Conservation (phyloP, 2,888 invertebrate species). For the Zaprionus lineosus region DNA sequence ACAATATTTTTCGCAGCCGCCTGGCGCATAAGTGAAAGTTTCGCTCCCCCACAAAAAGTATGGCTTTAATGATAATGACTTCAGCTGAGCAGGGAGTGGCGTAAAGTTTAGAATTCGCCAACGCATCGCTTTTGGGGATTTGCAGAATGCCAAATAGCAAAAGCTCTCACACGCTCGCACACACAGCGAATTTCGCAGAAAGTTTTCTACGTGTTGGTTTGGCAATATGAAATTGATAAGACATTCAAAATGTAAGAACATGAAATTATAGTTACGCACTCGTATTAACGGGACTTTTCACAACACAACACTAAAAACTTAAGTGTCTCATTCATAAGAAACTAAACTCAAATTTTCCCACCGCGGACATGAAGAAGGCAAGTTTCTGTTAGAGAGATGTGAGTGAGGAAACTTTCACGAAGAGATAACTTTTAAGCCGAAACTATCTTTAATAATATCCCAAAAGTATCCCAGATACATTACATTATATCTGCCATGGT, state of each 20-base stretch:
- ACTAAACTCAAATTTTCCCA: no score
- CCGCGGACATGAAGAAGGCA: no score
- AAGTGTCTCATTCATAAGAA: no score
- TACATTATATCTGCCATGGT: no score
- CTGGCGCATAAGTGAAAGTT: slow-evolving; percentile 61
- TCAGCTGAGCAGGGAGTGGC: slow-evolving; percentile 69
- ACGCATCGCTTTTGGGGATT: slow-evolving; percentile 70
- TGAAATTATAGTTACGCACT: slow-evolving; percentile 1
- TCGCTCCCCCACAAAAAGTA: slow-evolving; percentile 60
- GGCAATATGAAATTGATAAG: slow-evolving; percentile 71
- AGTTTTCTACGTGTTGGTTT: slow-evolving; percentile 67
- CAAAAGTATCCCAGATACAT: no score
- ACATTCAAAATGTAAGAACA: slow-evolving; percentile 18
- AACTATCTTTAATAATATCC: no score
- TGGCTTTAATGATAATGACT: slow-evolving; percentile 76
- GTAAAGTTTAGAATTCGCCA: slow-evolving; percentile 72
- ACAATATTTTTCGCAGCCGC: slow-evolving; percentile 63
- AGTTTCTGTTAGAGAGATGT: no score
- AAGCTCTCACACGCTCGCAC: slow-evolving; percentile 29
- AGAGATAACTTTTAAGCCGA: no score
- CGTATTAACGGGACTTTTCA: background rate
- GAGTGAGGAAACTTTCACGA: no score
- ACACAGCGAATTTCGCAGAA: slow-evolving; percentile 49
- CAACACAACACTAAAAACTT: no score
- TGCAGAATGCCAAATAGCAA: slow-evolving; percentile 64